Conservation (phyloP, 2,797 vertebrate genomes). For the Notolabrus celidotus region DNA sequence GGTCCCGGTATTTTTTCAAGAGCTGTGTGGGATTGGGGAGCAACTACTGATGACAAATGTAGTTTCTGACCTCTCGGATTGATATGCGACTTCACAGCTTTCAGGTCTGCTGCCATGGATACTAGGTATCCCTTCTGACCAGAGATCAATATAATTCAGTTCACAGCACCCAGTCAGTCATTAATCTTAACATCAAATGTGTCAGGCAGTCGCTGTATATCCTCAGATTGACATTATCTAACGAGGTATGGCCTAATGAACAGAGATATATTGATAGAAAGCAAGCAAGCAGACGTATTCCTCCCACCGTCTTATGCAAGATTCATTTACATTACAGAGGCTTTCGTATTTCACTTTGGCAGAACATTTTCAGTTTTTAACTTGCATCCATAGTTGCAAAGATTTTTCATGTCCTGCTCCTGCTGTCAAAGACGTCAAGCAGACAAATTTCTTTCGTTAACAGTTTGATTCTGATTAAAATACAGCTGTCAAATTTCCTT, state of each 20-base stretch:
- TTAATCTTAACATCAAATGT: slow-evolving; percentile 81
- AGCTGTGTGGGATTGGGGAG: slow-evolving; percentile 39
- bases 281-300: slow-evolving; percentile 33
- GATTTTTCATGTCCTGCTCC: slow-evolving; percentile 6
- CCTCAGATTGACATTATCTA: slow-evolving; percentile 64
- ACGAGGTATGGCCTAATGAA: slow-evolving; percentile 73
- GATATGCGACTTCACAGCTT: slow-evolving; percentile 62
- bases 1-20: slow-evolving; percentile 37
- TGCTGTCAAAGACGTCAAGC: slow-evolving; percentile 9
- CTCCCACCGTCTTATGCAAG: slow-evolving; percentile 48
- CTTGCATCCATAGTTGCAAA: slow-evolving; percentile 1
- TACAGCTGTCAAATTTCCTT: background rate
- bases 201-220: slow-evolving; percentile 60
- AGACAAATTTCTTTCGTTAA: slow-evolving; percentile 4
- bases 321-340: slow-evolving; percentile 60
- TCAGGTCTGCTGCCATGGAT: slow-evolving; percentile 67
- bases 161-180: slow-evolving; percentile 59
- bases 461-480: slow-evolving; percentile 14
- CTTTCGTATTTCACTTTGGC: slow-evolving; percentile 25
- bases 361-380: slow-evolving; percentile 42
- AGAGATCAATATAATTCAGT: slow-evolving; percentile 78
- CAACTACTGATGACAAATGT: slow-evolving; percentile 69
- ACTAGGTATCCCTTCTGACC: slow-evolving; percentile 63
- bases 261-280: slow-evolving; percentile 65
- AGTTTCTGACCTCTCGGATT: slow-evolving; percentile 73